Evolutionary conservation across 2,797 vertebrate genomes (phyloP), one percentile per base, ranked within the genome.

Genomic region (Lagocephalus sceleratus): DNA sequence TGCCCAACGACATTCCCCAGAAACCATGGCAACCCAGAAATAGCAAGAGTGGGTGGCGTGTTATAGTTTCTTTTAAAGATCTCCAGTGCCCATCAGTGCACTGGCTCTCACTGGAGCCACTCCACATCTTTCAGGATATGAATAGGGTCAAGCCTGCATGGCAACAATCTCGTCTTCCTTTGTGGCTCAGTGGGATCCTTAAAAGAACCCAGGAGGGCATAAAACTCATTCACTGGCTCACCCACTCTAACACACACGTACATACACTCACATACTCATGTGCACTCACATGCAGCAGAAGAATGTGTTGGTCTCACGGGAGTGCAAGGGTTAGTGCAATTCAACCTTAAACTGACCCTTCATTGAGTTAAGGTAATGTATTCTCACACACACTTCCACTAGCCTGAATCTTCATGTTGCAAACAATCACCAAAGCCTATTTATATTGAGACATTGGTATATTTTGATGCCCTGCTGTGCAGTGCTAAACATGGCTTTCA

Each of bases 121-220:
- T 85, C 68, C 70, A 82, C 74, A 73, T 73, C 84, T 81, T 83
- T 85, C 76, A 83, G 72, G 61, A 61, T 66, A 71, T 87, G 78
- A 87, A 87, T 79, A 78, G 87, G 87, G 81, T 89, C 84, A 89
- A 83, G 81, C 79, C 76, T 81, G 87, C 85, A 84, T 87, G 79
- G 85, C 82, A 87, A 87, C 85, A 87, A 88, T 86, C 84, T 85
- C 71, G 68, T 67, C 66, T 76, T 75, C 81, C 64, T 82, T 87
- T 89, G 85, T 85, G 71, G 68, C 54, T 57, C 67, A 63, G 51
- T 44, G 60, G 53, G 66, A 76, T 73, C 60, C 73, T 81, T 82
- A 85, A 85, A 80, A 81, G 86, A 79, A 85, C 86, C 73, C 84
- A 84, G 79, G 78, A 79, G 84, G 75, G 82, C 83, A 89, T 85